A percentile compares a stretch with the other conserved stretches of the same genome.
These are phyloP conservation scores for Larimichthys polyactis DNA, from an alignment of 2,113 vertebrate species.

Conservation along the genomic window DNA sequence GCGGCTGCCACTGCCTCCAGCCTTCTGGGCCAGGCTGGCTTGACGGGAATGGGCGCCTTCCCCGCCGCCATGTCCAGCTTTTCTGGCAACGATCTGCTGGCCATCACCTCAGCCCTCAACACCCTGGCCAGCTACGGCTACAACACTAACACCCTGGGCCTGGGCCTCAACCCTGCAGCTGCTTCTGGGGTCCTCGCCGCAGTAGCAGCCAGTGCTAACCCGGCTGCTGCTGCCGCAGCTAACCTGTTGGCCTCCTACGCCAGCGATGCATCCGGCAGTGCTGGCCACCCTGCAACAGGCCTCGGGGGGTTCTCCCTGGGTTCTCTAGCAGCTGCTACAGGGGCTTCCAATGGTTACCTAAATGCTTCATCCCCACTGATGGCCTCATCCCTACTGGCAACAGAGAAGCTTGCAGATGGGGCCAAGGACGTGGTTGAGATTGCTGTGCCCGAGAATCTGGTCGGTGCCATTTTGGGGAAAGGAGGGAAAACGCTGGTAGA, in stretches of 20 bases:
- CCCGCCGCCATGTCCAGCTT: constrained; percentile 91
- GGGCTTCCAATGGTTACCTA: constrained; percentile 92
- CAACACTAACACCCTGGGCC: constrained; percentile 93
- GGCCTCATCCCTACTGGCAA: constrained; percentile 90
- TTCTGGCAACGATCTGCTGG: constrained; percentile 93
- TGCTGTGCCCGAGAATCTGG: constrained; percentile 95
- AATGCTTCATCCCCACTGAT: constrained; percentile 91
- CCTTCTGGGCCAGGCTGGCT: constrained; percentile 90
- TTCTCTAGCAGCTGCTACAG: constrained; percentile 89
- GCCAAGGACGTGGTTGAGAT: constrained; percentile 97
- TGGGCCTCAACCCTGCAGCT: constrained; percentile 93
- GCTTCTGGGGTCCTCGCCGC: constrained; percentile 92
- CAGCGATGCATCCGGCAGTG: constrained; percentile 86
- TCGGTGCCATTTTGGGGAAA: constrained; percentile 95
- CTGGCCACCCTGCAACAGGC: constrained; percentile 84
- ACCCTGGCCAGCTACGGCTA: constrained; percentile 96
- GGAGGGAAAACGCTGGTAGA: constrained; percentile 96
- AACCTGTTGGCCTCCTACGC: constrained; percentile 93
- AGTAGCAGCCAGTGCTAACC: constrained; percentile 92
- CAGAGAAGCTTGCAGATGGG: constrained; percentile 91
- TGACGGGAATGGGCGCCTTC: constrained; percentile 91
- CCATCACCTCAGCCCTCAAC: constrained; percentile 95
- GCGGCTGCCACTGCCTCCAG: constrained; percentile 89
- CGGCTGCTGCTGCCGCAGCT: constrained; percentile 91
- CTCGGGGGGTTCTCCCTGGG: constrained; percentile 91